Base-by-base conservation (phyloP, 2,797 vertebrate genomes). In the Amazona ochrocephala region DNA sequence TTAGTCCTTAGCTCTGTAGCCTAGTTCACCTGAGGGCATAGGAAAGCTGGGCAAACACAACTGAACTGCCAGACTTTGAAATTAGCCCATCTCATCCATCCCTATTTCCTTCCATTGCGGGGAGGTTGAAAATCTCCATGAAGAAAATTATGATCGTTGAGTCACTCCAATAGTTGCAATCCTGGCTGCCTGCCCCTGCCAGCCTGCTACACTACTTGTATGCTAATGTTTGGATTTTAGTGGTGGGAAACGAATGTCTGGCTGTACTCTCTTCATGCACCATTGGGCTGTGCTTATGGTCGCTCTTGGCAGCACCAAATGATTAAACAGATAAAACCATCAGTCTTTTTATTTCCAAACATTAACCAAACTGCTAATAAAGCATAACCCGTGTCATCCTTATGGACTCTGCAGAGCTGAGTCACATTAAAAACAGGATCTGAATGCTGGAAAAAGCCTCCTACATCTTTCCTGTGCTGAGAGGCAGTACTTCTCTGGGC, bases 331-430 rank as follows among this genome's bases (percentile, higher is more conserved):
- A 97, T 97, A 97, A 96, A 96, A 82, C 94, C 93, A 93, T 95
- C 91, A 90, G 96, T 92, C 94, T 97, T 96, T 78, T 92, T 96
- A 97, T 95, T 97, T 96, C 92, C 95, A 97, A 97, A 97, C 96
- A 96, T 96, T 96, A 97, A 96, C 96, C 95, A 95, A 97, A 97
- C 95, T 96, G 92, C 93, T 96, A 95, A 97, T 95, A 96, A 97
- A 97, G 87, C 70, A 80, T 84, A 94, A 37, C 79, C 82, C 51
- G 1, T 95, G 84, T 92, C 90, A 92, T 94, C 87, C 86, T 92
- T 94, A 91, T 73, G 92, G 96, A 93, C 87, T 95, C 94, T 85
- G 91, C 90, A 94, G 94, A 95, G 94, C 87, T 97, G 95, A 96
- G 96, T 97, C 97, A 96, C 94, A 96, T 90, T 94, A 90, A 94